phyloP scores from a whole-genome alignment of 2,113 vertebrate species.

The Pycnonotus jocosus region DNA sequence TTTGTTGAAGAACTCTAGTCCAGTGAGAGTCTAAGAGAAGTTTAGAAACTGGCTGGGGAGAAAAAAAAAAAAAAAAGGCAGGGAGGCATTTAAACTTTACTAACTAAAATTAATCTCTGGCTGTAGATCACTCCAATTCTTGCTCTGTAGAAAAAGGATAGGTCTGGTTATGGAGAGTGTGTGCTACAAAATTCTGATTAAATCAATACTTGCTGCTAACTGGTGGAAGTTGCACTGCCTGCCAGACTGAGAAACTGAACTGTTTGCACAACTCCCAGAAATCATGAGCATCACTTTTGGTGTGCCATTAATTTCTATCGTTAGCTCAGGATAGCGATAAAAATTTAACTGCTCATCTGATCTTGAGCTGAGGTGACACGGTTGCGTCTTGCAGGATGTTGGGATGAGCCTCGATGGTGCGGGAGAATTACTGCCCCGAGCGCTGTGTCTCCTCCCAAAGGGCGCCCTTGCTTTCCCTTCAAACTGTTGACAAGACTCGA shows the following conservation, averaged over 20 bases:
- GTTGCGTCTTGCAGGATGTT: background rate
- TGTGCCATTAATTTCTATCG: background rate
- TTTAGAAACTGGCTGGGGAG: rapidly evolving
- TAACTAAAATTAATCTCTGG: background rate
- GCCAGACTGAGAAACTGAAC: background rate
- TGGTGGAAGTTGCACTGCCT: background rate
- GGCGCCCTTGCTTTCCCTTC: background rate
- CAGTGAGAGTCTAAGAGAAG: background rate
- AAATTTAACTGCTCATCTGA: background rate
- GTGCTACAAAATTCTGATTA: background rate
- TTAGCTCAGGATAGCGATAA: background rate
- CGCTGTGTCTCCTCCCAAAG: background rate
- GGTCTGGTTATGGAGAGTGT: background rate
- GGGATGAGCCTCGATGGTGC: background rate
- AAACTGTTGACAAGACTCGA: background rate
- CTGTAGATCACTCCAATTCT: background rate
- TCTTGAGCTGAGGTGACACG: background rate
- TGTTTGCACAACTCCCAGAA: background rate
- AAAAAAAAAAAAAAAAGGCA: background rate
- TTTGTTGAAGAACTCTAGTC: background rate
- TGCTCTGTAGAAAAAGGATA: background rate
- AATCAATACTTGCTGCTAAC: background rate
- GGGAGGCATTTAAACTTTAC: background rate
- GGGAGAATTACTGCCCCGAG: rapidly evolving
- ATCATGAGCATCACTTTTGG: background rate